These are phyloP conservation scores for Spialia ferax DNA, from an alignment of 2,888 invertebrate species.

Conservation along the genomic window DNA sequence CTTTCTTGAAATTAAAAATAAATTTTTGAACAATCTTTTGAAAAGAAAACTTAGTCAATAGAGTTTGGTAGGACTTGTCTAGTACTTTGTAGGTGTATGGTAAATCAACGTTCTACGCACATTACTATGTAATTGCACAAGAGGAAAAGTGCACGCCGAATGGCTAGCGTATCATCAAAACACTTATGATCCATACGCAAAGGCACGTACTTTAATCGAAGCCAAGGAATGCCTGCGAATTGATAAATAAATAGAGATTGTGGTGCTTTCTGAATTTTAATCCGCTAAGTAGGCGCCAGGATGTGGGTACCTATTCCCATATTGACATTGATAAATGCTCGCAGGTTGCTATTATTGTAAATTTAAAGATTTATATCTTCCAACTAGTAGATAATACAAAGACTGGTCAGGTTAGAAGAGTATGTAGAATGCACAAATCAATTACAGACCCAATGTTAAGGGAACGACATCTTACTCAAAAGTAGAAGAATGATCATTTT, in stretches of 20 bases:
- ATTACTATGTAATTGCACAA: conserved; percentile 38
- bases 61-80: not conserved
- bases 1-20: no score
- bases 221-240: conserved; percentile 40
- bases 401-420: no score
- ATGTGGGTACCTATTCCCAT: conserved; percentile 19
- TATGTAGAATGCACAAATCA: no score
- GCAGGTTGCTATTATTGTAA: not conserved
- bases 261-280: conserved; percentile 35
- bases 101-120: conserved; percentile 29
- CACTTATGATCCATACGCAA: conserved; percentile 42
- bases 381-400: no score
- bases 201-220: conserved; percentile 40
- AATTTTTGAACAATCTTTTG: no score
- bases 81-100: not conserved
- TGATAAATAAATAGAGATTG: conserved; percentile 38
- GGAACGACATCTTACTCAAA: no score
- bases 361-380: not conserved
- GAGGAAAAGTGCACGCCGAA: conserved; percentile 11
- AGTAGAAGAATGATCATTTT: no score
- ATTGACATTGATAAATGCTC: conserved; percentile 14
- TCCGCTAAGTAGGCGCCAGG: conserved; percentile 30
- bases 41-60: no score
- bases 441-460: no score
- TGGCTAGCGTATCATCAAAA: conserved; percentile 37